Base-by-base conservation (phyloP, 1,140 invertebrate species). In the Papilio machaon region DNA sequence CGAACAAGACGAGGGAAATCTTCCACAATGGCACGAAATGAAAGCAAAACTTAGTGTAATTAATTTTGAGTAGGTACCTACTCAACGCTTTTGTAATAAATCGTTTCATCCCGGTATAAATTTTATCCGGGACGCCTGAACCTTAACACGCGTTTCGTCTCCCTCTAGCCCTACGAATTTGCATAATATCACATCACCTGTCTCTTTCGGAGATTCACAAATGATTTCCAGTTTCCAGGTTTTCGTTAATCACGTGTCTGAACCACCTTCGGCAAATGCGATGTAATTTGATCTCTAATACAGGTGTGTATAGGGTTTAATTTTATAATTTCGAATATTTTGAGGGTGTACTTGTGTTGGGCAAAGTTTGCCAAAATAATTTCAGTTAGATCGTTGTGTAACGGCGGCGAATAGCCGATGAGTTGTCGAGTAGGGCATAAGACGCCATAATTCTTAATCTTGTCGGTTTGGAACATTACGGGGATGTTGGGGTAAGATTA, bases 51-150 rank as follows among this genome's bases (percentile, higher is more conserved):
- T 94, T 93, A 87, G 85, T 87, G 88, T 93, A 94, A 94, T 94
- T 94, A 94, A 94, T 92, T 94, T 91, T 88, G 88, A 92, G 91
- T 87, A 85, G 81, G 84, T 90, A 89, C 86, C 86, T 86, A 90
- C 90, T 93, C 87, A 90, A 91, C 91, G 93, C 89, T 92, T 92
- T 89, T 90, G 92, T 94, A 92, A 94, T 94, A 94, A 94, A 93
- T 94, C 92, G 91, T 94, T 92, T 94, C 90, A 91, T 92, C 90
- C 87, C 86, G 85, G 88, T 88, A 90, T 91, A 91, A 89, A 92
- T 92, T 92, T 89, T 88, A 89, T 89, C 87, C 86, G 83, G 73
- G 74, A 81, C 84, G 81, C 67, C 87, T 85, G 86, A 92, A 92
- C 87, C 85, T 88, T 86, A 86, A 83, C 82, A 79, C 74, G 82